Conservation (phyloP, 2,888 invertebrate genomes). For the Endotricha flammealis region DNA sequence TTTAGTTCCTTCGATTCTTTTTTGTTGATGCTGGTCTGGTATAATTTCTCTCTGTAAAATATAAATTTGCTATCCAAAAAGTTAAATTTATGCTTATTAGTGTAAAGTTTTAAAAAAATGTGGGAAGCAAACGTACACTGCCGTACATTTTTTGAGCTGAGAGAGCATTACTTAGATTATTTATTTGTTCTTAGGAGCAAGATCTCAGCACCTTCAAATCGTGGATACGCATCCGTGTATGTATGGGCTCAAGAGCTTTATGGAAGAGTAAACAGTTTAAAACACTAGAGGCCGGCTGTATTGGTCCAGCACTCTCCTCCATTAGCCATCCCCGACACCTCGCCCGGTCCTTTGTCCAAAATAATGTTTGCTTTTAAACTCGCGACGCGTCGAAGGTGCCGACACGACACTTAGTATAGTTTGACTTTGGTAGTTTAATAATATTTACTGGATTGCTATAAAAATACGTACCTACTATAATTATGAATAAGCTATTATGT, state of each 20-base stretch:
- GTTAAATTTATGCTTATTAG: too few species aligned
- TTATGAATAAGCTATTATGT: too few species aligned
- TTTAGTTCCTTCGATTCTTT: too few species aligned
- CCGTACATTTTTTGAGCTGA: slow-evolving; percentile 1
- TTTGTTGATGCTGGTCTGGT: too few species aligned
- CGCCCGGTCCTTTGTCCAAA: slow-evolving; percentile 63
- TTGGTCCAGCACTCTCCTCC: slow-evolving; percentile 75
- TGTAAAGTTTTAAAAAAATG: too few species aligned
- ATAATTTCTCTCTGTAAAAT: too few species aligned
- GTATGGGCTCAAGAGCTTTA: slow-evolving; percentile 66
- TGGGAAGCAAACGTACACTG: too few species aligned
- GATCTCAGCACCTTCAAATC: slow-evolving; percentile 40
- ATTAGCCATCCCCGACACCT: slow-evolving; percentile 72
- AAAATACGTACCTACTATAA: too few species aligned
- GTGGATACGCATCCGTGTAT: slow-evolving; percentile 42
- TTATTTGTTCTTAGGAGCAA: slow-evolving; percentile 37
- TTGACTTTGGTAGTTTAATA: slow-evolving; percentile 50
- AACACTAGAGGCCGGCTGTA: slow-evolving; percentile 70
- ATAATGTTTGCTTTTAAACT: slow-evolving; percentile 56
- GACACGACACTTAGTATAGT: slow-evolving; percentile 58
- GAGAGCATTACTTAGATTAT: slow-evolving; percentile 22
- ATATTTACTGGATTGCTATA: too few species aligned
- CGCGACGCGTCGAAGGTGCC: slow-evolving; percentile 43
- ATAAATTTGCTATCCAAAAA: too few species aligned
- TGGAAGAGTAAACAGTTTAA: slow-evolving; percentile 77